Evolutionary conservation across 2,888 invertebrate species (phyloP), one percentile per base, ranked within the genome.

Genomic region (Melieria crassipennis): DNA sequence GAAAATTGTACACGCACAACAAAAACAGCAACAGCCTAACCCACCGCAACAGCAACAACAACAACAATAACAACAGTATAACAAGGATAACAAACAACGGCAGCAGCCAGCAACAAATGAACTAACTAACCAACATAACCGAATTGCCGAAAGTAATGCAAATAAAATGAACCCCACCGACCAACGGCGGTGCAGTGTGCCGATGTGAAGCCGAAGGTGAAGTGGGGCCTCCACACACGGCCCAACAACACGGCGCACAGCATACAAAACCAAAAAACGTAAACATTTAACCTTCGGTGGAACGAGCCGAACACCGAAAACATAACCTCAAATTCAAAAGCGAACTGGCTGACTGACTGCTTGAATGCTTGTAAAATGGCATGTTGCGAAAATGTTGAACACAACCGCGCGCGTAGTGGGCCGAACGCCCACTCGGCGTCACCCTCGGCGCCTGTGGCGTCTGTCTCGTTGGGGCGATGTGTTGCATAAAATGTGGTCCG

Each of bases 291-390:
- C 63, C 62, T 69, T 56, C 63, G 56, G 65, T 65, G 61, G 45
- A 66, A 69, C 66, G 69, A 66, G 72, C 52, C n/a, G 66, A 72
- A 72, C 69, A 72, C 63, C 57, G 65, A 57, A 66, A 63, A 72
- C 69, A 72, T 72, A 69, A 72, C 65, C 69, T 66, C 65, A 72
- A 72, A 69, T 58, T 69, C 16, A 42, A 65, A 72, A 60, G 13
- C 56, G 66, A 43, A 57, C 58, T 10, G 61, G 30, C 30, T 52
- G 52, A 55, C 63, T 43, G 30, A 30, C 30, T 30, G 30, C 30
- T 30, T 30, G 13, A 57, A 61, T 43, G 61, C 52, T 68, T 68
- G 68, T 68, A 43, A 47, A 46, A 61, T 68, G 60, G 68, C 55
- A 61, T 68, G 68, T 68, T 61, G 9, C 58, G 45, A 67, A 58